Evolutionary conservation across 2,113 vertebrate genomes (phyloP), one percentile per base, ranked within the genome.

Genomic region (Ptilonorhynchus violaceus): DNA sequence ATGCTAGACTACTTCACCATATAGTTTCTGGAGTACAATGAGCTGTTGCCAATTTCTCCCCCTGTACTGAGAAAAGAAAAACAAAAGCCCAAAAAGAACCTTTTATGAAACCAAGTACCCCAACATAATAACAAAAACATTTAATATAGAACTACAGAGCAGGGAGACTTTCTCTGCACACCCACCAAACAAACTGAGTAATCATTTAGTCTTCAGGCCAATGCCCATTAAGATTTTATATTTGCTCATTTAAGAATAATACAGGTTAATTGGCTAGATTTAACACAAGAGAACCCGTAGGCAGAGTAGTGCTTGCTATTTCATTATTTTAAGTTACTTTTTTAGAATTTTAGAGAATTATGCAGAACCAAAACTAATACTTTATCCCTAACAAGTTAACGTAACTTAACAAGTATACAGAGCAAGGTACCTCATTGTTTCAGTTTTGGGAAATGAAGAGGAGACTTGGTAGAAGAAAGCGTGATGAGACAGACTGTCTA

Each of bases 141-240:
- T 53, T 47, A 41, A 5, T 24, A 73, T 0, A 49, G 55, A 87
- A 44, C 18, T 41, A 59, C 16, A 68, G 14, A 64, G 30, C 8
- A 84, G 13, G 16, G 20, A 83, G 39, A 76, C 19, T 49, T 25
- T n/a, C n/a, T 52, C 55, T 66, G 46, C 31, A 64, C 6, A 0
- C 3, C 24, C 25, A 77, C 3, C 23, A 80, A 52, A 59, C 2
- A 6, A 81, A 76, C 0, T 1, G 1, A 60, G 25, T 50, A 79
- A 84, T 25, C 59, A 37, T 27, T 83, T 30, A 56, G 68, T 39
- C 60, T 66, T 62, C n/a, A 91, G 37, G 37, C 11, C 67, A 88
- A 64, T 10, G 15, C 6, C 44, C 58, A 37, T 0, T 44, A 27
- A 27, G 37, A 69, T 83, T 79, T 35, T 63, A 3, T 31, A 85